Percentiles rank a stretch among this genome's conserved stretches.
Evolutionary conservation across 1,140 invertebrate genomes (phyloP).

Genomic region (Meloidogyne chitwoodi): DNA sequence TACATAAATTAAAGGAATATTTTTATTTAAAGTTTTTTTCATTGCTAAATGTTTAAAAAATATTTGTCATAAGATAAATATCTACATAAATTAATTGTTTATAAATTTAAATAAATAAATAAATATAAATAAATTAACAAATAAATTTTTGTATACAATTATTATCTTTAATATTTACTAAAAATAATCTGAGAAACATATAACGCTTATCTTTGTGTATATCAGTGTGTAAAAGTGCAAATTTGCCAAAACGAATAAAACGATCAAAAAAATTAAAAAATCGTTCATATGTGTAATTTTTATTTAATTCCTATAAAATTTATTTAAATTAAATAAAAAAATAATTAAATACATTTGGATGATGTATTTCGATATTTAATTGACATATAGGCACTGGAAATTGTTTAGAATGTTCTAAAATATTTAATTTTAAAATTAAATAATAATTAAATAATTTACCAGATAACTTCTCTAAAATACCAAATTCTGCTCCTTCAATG

Average conservation of each 20-base stretch:
- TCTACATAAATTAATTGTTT: too few species aligned
- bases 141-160: conserved; percentile 4
- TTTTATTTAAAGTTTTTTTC: too few species aligned
- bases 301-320: not conserved
- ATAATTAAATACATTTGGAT: not conserved
- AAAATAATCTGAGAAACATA: conserved; percentile 12
- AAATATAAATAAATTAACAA: not conserved
- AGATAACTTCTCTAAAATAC: conserved; percentile 1
- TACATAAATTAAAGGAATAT: too few species aligned
- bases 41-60: too few species aligned
- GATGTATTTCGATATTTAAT: conserved; percentile 13
- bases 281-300: conserved; percentile 9
- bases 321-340: not conserved
- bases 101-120: too few species aligned
- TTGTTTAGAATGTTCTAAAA: not conserved
- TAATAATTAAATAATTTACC: conserved; percentile 7
- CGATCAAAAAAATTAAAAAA: conserved; percentile 8
- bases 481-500: conserved; percentile 17
- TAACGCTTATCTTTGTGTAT: conserved; percentile 4
- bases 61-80: too few species aligned
- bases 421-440: not conserved
- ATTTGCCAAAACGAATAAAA: conserved; percentile 7
- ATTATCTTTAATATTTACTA: conserved; percentile 3
- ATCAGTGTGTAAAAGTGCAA: conserved; percentile 9
- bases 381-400: conserved; percentile 13